Percentiles rank a stretch among this genome's conserved stretches.
These are phyloP conservation scores for Aquatica leii DNA, from an alignment of 2,888 invertebrate species.

Conservation along the genomic window DNA sequence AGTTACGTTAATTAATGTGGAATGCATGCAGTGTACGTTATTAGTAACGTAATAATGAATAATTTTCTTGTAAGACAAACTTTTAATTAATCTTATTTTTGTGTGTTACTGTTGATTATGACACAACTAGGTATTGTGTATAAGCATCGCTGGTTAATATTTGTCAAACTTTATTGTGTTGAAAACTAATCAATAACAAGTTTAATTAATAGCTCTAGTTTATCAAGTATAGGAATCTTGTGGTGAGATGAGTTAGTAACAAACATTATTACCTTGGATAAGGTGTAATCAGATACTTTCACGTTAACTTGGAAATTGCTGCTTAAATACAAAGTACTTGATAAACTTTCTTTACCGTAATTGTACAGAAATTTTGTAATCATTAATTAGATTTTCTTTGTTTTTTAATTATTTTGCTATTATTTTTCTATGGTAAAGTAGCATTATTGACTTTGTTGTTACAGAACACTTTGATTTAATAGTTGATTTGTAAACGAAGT, in stretches of 20 bases:
- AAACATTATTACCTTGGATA: conserved; percentile 1
- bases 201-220: conserved; percentile 1
- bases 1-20: too few relatives aligned
- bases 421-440: too few relatives aligned
- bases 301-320: conserved; percentile 1
- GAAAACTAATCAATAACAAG: conserved; percentile 2
- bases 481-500: too few relatives aligned
- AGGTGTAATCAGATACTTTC: conserved; percentile 8
- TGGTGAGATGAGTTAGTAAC: conserved; percentile 9
- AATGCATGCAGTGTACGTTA: too few relatives aligned
- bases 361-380: conserved; percentile 3
- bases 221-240: background rate
- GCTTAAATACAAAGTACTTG: conserved; percentile 11
- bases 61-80: too few relatives aligned
- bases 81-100: too few relatives aligned
- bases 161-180: background rate
- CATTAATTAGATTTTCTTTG: conserved; percentile 6
- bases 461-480: too few relatives aligned
- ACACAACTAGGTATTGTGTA: too few relatives aligned
- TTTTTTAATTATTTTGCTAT: background rate
- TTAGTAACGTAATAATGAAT: too few relatives aligned
- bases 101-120: too few relatives aligned
- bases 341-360: background rate
- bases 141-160: too few relatives aligned
- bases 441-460: too few relatives aligned